Base-by-base conservation (phyloP, 2,797 vertebrate species). In the Pangasius krempfi region DNA sequence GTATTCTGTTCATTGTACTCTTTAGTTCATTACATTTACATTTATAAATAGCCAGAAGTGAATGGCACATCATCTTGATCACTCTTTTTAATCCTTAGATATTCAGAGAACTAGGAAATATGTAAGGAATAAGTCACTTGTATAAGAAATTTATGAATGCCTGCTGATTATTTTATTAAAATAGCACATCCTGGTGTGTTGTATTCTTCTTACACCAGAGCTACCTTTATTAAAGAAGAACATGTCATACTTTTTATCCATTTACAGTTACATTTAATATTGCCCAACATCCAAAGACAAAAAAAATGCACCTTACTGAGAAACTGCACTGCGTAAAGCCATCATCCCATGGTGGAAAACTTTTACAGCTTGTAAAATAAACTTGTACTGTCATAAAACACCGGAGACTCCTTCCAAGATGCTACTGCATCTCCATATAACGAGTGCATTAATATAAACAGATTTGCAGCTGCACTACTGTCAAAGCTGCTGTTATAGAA, bases 121-220 rank as follows among this genome's bases (percentile, higher is more conserved):
- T 54, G n/a, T 79, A 56, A 12, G 52, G 16, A 12, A 62, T 27
- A 62, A 82, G 37, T 82, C 22, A 44, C 6, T 16, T 56, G n/a
- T 4, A 13, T 33, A 25, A 30, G n/a, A 80, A 10, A 22, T 80
- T 1, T 47, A 79, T 18, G n/a, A 30, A 56, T 16, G 3, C 75
- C 50, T 79, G 76, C 13, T 56, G 16, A 56, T 80, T 80, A 33
- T 80, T 80, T 79, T 56, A 54, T 83, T n/a, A 47, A 18, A 83
- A 64, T 13, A 47, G 7, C 37, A 62, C 54, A 81, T 27, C 12
- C 56, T 25, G 79, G 25, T 3, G 18, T 64, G 18, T 58, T 80
- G 30, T 30, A 3, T 79, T 79, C 75, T 78, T 52, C 75, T 18
- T 54, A 52, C 7, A 30, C n/a, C n/a, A 79, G 3, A 79, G 76